These are phyloP conservation scores for Leptobrachium leishanense DNA, from an alignment of 2,113 vertebrate genomes.

Conservation along the genomic window DNA sequence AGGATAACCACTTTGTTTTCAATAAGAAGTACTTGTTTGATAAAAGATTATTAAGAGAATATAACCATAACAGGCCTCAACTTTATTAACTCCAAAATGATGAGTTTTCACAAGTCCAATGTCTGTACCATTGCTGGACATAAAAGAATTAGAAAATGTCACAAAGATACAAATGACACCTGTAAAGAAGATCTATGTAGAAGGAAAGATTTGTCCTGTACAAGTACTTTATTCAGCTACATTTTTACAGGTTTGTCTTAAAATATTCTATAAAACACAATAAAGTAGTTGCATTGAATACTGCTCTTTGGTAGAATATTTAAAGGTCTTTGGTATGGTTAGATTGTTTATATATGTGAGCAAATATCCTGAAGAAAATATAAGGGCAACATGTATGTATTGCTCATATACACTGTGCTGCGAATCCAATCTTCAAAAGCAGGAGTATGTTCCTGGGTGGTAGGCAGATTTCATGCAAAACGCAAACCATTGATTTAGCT, in stretches of 20 bases:
- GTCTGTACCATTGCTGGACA: no score
- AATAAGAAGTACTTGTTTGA: no score
- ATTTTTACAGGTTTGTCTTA: constrained; percentile 2
- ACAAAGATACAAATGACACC: no score
- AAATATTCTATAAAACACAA: constrained; percentile 11
- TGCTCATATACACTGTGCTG: neutral
- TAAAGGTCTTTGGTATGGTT: constrained; percentile 19
- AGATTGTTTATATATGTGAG: neutral
- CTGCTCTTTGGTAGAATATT: constrained; percentile 3
- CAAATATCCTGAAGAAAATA: neutral
- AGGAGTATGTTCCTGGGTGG: neutral
- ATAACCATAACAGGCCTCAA: no score
- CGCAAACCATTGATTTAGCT: neutral
- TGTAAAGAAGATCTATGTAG: no score
- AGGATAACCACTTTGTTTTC: no score
- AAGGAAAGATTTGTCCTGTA: neutral
- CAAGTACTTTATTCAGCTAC: constrained; percentile 4
- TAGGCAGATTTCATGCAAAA: constrained; percentile 5
- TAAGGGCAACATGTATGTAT: neutral
- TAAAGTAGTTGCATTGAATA: constrained; percentile 24
- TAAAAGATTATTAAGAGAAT: no score
- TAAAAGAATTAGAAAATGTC: no score
- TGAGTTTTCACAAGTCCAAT: no score
- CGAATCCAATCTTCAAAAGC: neutral
- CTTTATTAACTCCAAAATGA: no score